A percentile compares a stretch with the other conserved stretches of the same genome.
phyloP scores from a whole-genome alignment of 2,113 vertebrate genomes.

The Oplegnathus fasciatus region DNA sequence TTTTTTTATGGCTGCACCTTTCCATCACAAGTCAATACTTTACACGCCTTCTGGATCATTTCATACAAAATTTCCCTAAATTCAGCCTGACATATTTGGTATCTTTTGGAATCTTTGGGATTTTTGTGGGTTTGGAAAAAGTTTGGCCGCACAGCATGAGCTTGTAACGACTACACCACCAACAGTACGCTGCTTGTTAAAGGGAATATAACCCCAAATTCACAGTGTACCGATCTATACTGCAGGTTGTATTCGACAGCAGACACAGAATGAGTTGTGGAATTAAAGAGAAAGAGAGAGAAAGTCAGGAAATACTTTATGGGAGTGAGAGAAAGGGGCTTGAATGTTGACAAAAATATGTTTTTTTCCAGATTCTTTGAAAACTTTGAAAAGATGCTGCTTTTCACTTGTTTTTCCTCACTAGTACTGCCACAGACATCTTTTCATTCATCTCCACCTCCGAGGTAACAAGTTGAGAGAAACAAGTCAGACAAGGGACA shows the following conservation, averaged over 20 bases:
- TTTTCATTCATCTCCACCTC: conserved; percentile 32
- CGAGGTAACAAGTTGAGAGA: conserved; percentile 2
- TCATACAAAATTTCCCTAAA: background rate
- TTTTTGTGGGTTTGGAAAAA: background rate
- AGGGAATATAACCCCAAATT: background rate
- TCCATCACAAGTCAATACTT: background rate
- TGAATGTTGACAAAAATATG: background rate
- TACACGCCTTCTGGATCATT: background rate
- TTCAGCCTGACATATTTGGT: background rate
- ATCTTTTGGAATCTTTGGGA: background rate
- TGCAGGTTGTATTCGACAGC: background rate
- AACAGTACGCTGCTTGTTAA: no score
- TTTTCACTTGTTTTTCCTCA: background rate
- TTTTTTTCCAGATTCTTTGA: background rate
- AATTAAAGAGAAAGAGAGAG: background rate
- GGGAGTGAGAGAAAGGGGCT: background rate
- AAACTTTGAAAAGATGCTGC: background rate
- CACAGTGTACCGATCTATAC: background rate
- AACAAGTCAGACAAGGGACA: conserved; percentile 42
- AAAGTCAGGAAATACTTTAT: background rate
- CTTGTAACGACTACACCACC: no score
- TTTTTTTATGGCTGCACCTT: background rate
- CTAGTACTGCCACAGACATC: background rate
- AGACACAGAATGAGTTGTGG: background rate
- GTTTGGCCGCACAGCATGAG: no score